Base-by-base conservation (phyloP, 2,888 invertebrate species). In the Neelides folsomi region DNA sequence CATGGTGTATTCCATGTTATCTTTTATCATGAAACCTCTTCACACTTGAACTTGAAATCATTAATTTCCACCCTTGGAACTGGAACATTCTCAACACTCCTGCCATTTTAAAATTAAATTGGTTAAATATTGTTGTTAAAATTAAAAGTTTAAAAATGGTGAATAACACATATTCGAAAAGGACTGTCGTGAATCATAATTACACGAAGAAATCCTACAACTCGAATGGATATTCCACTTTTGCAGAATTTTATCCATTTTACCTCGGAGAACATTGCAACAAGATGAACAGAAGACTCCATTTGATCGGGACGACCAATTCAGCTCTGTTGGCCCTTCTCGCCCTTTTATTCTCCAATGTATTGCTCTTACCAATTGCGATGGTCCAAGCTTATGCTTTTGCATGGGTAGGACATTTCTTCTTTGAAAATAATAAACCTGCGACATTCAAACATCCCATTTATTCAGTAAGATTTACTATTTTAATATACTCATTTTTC, bases 231-330 rank as follows among this genome's bases (percentile, higher is more conserved):
- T 63, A 60, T 51, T 45, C 39, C 1, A 52, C 49, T 12, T 63
- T 63, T 44, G 45, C 34, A 9, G 57, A 60, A 9, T 63, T 63
- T 36, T 63, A 63, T 38, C 60, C 63, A 9, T 63, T 56, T 49
- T 63, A 63, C 40, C 40, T 63, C 47, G 63, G 63, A 9, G 63
- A 63, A 45, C 63, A 63, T 49, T 56, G 58, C 38, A 42, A 63
- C 19, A 41, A 27, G 39, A 49, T 39, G 1, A 59, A 57, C 45
- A 46, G 63, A 18, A 37, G 63, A 20, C 52, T 63, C 16, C 60
- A 63, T 51, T 19, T 63, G 7, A 47, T 63, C n/a, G 58, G 52
- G 1, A 59, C 60, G 0, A 60, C 63, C 1, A 57, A 56, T 51
- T 54, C 56, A 0, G 1, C 60, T 0, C 2, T 51, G 10, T 48